Conservation (phyloP, 1,140 invertebrate species). For the Diorhabda carinulata region DNA sequence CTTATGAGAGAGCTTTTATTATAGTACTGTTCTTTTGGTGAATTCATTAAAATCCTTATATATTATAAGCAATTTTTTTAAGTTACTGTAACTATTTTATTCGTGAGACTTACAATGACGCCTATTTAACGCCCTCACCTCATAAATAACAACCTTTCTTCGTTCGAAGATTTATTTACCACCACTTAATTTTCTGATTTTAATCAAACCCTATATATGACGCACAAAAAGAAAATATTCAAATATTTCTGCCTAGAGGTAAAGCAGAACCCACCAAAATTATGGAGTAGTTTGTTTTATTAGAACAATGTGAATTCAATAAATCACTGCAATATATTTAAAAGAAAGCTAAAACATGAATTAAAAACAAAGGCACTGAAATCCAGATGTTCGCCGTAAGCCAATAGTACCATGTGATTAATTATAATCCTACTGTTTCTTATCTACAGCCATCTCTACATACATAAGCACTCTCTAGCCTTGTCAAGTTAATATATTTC, state of each 20-base stretch:
- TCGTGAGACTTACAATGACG: too few species aligned
- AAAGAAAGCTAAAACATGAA: slow-evolving; percentile 24
- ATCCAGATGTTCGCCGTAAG: slow-evolving; percentile 29
- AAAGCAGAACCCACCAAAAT: slow-evolving; percentile 3
- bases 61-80: too few species aligned
- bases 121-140: too few species aligned
- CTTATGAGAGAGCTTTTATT: too few species aligned
- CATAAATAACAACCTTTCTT: too few species aligned
- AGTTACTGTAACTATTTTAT: too few species aligned
- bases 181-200: slow-evolving; percentile 1
- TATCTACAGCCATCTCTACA: slow-evolving; percentile 21
- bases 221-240: background rate
- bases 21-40: too few species aligned
- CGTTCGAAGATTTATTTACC: too few species aligned
- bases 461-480: slow-evolving; percentile 1
- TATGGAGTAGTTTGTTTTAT: slow-evolving; percentile 16
- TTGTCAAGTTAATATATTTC: background rate
- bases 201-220: background rate
- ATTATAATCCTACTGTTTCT: slow-evolving; percentile 30
- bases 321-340: slow-evolving; percentile 29
- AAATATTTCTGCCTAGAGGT: background rate
- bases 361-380: slow-evolving; percentile 31
- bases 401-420: slow-evolving; percentile 26
- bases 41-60: too few species aligned
- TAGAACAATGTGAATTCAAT: slow-evolving; percentile 17